Percentiles rank a stretch among this genome's conserved stretches.
Evolutionary conservation across 2,113 vertebrate genomes (phyloP).

Genomic region (Picathartes gymnocephalus): DNA sequence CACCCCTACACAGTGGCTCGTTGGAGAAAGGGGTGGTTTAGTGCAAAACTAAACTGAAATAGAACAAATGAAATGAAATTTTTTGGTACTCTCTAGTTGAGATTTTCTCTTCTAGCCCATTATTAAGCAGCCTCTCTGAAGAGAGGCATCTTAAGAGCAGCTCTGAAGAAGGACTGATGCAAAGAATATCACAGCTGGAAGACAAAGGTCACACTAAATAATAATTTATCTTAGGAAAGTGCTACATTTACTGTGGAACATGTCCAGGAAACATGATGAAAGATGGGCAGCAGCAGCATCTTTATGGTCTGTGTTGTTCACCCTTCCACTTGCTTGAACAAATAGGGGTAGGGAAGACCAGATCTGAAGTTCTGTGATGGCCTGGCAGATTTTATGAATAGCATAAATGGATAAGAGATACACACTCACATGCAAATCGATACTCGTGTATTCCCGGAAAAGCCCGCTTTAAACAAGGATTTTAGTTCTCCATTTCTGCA

Average conservation of each 20-base stretch:
- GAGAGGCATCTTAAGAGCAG: too few species aligned
- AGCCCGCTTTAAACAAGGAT: neutral
- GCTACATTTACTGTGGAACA: neutral
- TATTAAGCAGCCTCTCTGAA: neutral
- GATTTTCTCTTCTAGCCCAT: neutral
- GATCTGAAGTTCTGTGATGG: neutral
- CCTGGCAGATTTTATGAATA: neutral
- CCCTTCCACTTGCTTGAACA: neutral
- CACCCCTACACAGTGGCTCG: neutral
- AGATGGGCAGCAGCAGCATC: neutral
- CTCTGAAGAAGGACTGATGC: neutral
- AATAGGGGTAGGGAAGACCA: neutral
- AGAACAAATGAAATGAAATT: neutral
- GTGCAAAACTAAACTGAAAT: neutral
- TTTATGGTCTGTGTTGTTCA: neutral
- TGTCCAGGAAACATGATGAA: neutral
- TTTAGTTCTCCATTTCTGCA: neutral
- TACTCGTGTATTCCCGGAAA: neutral
- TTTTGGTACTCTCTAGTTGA: neutral
- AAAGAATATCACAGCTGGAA: neutral
- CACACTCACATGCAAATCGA: fast-evolving
- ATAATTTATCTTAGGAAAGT: neutral
- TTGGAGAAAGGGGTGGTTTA: neutral
- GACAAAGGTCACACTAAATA: neutral
- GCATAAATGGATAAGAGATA: neutral